Base-by-base conservation (phyloP, 2,113 vertebrate species). In the Serilophus lunatus region DNA sequence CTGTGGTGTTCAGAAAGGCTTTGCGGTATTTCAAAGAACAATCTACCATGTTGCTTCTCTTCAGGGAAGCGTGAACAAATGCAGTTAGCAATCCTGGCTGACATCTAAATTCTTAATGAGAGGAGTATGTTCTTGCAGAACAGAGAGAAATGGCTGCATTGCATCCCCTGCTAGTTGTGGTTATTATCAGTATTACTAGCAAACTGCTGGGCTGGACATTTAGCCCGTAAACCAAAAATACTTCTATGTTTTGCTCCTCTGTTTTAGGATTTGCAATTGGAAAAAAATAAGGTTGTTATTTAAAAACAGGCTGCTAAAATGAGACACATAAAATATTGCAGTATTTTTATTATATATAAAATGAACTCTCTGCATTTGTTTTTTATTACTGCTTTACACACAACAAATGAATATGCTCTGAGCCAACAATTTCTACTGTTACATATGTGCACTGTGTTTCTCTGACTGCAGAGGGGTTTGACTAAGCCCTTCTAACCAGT, bases 381-480 rank as follows among this genome's bases (percentile, higher is more conserved):
- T 97, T 94, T 88, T 97, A 97, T 97, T 97, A 97, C 64, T 78
- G 92, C 75, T 12, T 96, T 97, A 96, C 94, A 97, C 92, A 96
- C 94, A 97, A 97, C 94, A 96, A 96, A 96, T 94, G 95, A 96
- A 96, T 75, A 88, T 40, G 65, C 79, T 93, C 82, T 66, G 88
- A 93, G 93, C 95, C 96, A 97, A 96, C 92, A 95, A 92, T 96
- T 96, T 97, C 95, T 96, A 94, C 93, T 94, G 90, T 96, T 97
- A 95, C 78, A 95, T 80, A 96, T 89, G 95, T 94, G 89, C 83
- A 71, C 82, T 93, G 68, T 95, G 50, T 90, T 96, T 80, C 81
- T 93, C 93, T 82, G 56, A 40, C 85, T 96, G 89, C 71, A 95
- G 51, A 79, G 89, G 70, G 76, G 88, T 82, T 90, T 90, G 79